Base-by-base conservation (phyloP, 2,888 invertebrate species). In the Isoperla grammatica region DNA sequence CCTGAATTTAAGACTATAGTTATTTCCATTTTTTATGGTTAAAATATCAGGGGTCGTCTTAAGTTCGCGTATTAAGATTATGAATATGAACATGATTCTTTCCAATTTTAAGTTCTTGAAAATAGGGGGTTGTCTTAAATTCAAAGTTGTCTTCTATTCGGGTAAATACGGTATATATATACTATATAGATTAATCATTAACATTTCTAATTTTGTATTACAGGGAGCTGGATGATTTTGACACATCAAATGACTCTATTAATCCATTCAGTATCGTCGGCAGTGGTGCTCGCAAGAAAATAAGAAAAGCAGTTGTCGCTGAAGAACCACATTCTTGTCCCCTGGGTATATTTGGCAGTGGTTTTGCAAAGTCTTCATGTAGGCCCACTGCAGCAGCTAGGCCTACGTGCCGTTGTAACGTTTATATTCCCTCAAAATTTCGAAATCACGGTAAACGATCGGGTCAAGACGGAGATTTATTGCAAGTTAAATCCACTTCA, bases 381-480 rank as follows among this genome's bases (percentile, higher is more conserved):
- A 9, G 17, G 17, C 19, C 15, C 15, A 3, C n/a, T 17, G 15
- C 45, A 29, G 29, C 29, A n/a, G 9, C 22, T 48, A 48, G 66
- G 56, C 65, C 62, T 13, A 67, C 67, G 6, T 69, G 69, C 53
- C 61, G 64, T 39, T 68, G 68, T 45, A 67, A 68, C 54, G 65
- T 61, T 46, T 46, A 42, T 29, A 15, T 29, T n/a, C 20, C 50
- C 12, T 19, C 53, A 53, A 48, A 46, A 22, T 29, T 45, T 11
- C 35, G 59, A 29, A 40, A 20, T 39, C 39, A 40, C 12, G 29
- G 6, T 9, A 15, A 15, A 12, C 37, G 40, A 23, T 29, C 29
- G 19, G 22, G 43, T 15, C 42, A 45, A 37, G 42, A 39, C 11
- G 55, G 22, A 43, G 9, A 17, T 17, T 13, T 59, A 29, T 23